phyloP scores from a whole-genome alignment of 2,113 vertebrate species.

The Rhinolophus ferrumequinum region DNA sequence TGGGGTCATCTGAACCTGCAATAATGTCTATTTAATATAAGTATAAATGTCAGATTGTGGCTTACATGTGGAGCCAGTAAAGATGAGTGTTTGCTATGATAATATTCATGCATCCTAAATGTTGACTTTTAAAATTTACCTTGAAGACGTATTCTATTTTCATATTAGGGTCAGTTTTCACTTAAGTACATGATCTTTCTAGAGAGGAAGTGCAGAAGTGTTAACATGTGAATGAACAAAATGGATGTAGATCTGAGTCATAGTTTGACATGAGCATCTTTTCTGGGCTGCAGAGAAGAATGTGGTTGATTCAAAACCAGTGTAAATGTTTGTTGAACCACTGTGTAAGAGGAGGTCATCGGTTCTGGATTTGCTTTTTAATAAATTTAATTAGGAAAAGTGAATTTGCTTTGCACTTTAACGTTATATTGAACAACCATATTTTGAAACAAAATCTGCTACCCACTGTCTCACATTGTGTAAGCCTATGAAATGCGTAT shows the following conservation, averaged over 20 bases:
- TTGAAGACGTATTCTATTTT: slow-evolving; percentile 60
- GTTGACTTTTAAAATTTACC: slow-evolving; percentile 64
- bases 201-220: slow-evolving; percentile 38
- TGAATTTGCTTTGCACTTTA: not conserved
- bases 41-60: slow-evolving; percentile 53
- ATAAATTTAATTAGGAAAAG: slow-evolving; percentile 25
- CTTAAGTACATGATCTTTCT: slow-evolving; percentile 41
- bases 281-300: slow-evolving; percentile 35
- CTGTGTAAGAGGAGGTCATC: not conserved
- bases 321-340: not conserved
- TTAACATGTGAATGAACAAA: slow-evolving; percentile 57
- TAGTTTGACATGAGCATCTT: slow-evolving; percentile 10
- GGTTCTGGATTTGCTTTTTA: not conserved
- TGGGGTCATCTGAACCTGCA: slow-evolving; percentile 42
- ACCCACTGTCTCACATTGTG: not conserved
- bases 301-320: slow-evolving; percentile 39
- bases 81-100: slow-evolving; percentile 48
- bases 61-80: slow-evolving; percentile 50
- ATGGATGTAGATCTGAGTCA: not conserved
- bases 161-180: slow-evolving; percentile 59
- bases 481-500: not conserved
- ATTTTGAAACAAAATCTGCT: slow-evolving; percentile 24
- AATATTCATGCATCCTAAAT: slow-evolving; percentile 53
- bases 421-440: not conserved
- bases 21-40: slow-evolving; percentile 55